phyloP scores from a whole-genome alignment of 2,888 invertebrate genomes.

The Hetaerina titia region DNA sequence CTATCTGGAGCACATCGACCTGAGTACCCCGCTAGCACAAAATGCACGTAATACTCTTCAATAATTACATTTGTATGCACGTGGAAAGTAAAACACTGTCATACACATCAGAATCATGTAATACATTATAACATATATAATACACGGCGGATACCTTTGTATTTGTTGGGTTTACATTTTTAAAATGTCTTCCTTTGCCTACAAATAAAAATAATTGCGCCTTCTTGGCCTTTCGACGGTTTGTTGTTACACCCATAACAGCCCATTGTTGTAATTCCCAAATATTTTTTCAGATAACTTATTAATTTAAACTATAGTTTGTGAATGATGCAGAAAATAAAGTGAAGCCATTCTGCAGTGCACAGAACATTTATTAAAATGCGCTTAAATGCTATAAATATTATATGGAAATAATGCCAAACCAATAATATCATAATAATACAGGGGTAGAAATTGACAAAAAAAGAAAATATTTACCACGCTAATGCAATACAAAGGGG shows the following conservation, averaged over 20 bases:
- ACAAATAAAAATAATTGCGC: not conserved
- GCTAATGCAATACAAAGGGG: slow-evolving; percentile 9
- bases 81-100: too few species aligned
- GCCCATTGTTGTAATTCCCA: not conserved
- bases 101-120: not conserved
- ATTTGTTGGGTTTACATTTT: not conserved
- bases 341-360: not conserved
- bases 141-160: not conserved
- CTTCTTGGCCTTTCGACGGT: not conserved
- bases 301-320: not conserved
- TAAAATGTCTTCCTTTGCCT: not conserved
- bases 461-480: not conserved
- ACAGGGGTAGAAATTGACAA: not conserved
- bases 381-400: not conserved
- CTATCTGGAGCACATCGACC: too few species aligned
- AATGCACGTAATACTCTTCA: too few species aligned
- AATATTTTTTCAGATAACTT: not conserved
- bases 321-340: slow-evolving; percentile 15
- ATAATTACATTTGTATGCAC: too few species aligned
- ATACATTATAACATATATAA: not conserved
- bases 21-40: too few species aligned
- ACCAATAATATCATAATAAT: not conserved
- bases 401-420: not conserved
- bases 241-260: not conserved
- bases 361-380: not conserved